Conservation (phyloP, 2,113 vertebrate species). For the Erpornis zantholeuca region DNA sequence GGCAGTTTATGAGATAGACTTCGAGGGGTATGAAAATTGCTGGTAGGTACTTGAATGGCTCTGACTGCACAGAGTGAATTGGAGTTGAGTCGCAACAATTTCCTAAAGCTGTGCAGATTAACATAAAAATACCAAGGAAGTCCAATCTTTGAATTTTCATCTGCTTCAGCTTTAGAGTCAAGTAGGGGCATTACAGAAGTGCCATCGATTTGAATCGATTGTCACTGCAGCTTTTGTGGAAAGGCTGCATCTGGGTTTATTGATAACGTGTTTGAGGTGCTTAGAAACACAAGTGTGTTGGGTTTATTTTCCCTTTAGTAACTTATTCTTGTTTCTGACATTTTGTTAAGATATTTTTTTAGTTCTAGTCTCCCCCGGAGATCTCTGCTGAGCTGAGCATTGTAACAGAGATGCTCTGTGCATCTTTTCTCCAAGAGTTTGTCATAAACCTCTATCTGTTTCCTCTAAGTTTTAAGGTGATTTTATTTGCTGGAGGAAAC, state of each 20-base stretch:
- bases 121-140: conserved; percentile 32
- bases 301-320: background rate
- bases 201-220: conserved; percentile 27
- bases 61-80: background rate
- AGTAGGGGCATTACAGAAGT: background rate
- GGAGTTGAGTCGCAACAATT: background rate
- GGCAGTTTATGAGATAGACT: background rate
- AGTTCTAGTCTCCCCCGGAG: background rate
- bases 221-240: background rate
- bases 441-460: background rate
- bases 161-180: conserved; percentile 15
- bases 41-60: conserved; percentile 11
- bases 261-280: conserved; percentile 20
- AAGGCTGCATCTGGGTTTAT: conserved; percentile 18
- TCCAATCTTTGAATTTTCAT: conserved; percentile 38
- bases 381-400: background rate
- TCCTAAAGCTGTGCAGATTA: conserved; percentile 36
- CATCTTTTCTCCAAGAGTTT: background rate
- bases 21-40: background rate
- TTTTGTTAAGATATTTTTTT: background rate
- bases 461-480: background rate
- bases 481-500: background rate
- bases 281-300: background rate
- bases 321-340: background rate
- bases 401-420: background rate